phyloP scores from a whole-genome alignment of 1,140 invertebrate genomes.

The Planococcus citri region DNA sequence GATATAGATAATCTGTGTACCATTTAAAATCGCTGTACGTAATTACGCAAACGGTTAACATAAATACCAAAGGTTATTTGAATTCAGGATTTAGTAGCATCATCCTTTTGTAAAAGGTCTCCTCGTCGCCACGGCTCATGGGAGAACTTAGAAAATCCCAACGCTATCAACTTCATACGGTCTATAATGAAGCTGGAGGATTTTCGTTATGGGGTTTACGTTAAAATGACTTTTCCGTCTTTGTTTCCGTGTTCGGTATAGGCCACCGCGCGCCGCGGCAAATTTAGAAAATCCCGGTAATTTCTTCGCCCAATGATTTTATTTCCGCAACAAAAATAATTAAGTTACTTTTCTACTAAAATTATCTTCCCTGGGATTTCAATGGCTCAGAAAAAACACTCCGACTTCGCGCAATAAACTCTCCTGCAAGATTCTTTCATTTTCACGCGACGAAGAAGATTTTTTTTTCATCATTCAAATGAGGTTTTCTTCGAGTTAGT shows the following conservation, averaged over 20 bases:
- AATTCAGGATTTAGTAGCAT: not conserved
- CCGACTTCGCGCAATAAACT: not conserved
- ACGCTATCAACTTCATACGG: slow-evolving; percentile 6
- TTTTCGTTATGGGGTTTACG: slow-evolving; percentile 1
- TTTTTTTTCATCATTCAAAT: not conserved
- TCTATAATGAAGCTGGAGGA: slow-evolving; percentile 2
- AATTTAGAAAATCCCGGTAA: not conserved
- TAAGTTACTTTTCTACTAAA: not conserved
- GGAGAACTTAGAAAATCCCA: not conserved
- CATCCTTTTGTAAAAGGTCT: not conserved
- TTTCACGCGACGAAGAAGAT: not conserved
- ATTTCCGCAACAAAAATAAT: not conserved
- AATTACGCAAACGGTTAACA: not conserved
- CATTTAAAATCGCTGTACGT: not conserved
- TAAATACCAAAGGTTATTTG: slow-evolving; percentile 7
- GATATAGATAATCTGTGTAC: not conserved
- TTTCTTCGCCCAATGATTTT: not conserved
- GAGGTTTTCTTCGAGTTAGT: no score
- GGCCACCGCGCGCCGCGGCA: not conserved
- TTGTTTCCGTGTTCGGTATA: not conserved
- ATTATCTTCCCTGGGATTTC: not conserved
- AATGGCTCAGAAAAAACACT: not conserved
- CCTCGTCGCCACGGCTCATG: not conserved
- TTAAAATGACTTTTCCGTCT: not conserved
- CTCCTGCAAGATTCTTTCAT: no score